These are phyloP conservation scores for Aphidius colemani DNA, from an alignment of 2,888 invertebrate genomes.

Conservation along the genomic window DNA sequence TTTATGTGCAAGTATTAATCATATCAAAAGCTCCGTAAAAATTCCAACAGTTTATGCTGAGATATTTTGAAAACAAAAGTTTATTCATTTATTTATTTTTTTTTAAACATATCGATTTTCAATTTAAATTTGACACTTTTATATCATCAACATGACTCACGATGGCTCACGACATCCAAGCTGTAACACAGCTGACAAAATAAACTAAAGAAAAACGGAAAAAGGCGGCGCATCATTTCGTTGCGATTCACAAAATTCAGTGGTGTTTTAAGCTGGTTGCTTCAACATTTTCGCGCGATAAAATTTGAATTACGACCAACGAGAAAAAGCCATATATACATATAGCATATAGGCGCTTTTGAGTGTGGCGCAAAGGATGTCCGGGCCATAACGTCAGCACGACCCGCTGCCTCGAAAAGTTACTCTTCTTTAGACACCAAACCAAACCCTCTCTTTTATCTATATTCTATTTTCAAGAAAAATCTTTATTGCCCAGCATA, in stretches of 20 bases:
- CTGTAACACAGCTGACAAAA: not conserved
- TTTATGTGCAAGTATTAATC: slow-evolving; percentile 52
- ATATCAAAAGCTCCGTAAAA: slow-evolving; percentile 52
- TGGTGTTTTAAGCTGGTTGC: slow-evolving; percentile 28
- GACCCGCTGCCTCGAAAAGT: slow-evolving; percentile 40
- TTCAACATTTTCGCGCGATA: slow-evolving; percentile 54
- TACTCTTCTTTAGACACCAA: not conserved
- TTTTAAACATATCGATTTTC: not conserved
- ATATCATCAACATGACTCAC: not conserved
- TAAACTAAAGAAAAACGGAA: slow-evolving; percentile 3
- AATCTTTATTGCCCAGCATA: no score
- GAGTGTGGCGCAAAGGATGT: slow-evolving; percentile 47
- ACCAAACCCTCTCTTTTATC: not conserved
- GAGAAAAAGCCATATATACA: no score
- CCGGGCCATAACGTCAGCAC: slow-evolving; percentile 53
- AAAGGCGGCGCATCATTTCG: slow-evolving; percentile 32
- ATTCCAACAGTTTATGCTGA: slow-evolving; percentile 40
- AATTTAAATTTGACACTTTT: no score
- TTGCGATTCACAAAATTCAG: slow-evolving; percentile 30
- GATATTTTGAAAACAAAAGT: slow-evolving; percentile 19
- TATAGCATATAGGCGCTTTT: slow-evolving; percentile 19
- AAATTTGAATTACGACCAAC: slow-evolving; percentile 56
- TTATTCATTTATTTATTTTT: slow-evolving; percentile 8
- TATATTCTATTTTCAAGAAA: no score
- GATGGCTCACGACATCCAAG: no score